Percentiles rank a stretch among this genome's conserved stretches.
Evolutionary conservation across 2,113 vertebrate genomes (phyloP).

Genomic region (Myrmophylax atrothorax): DNA sequence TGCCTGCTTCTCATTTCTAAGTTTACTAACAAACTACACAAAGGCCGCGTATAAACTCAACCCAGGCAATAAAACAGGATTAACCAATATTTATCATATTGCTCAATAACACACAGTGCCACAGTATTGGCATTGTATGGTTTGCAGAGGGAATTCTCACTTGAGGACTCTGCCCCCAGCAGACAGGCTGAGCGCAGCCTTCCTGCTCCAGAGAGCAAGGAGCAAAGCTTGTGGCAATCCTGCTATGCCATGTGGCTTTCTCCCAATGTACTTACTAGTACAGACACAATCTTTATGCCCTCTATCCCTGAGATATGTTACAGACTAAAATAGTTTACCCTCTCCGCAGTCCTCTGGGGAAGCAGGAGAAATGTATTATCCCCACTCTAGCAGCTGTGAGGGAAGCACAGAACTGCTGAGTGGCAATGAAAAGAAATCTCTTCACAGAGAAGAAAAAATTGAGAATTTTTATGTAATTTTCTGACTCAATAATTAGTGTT

Average conservation of each 20-base stretch:
- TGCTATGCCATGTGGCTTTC: not conserved
- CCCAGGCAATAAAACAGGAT: not conserved
- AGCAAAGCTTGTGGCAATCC: rapidly evolving
- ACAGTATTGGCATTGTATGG: rapidly evolving
- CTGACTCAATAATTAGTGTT: not conserved
- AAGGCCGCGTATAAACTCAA: not conserved
- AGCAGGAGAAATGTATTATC: rapidly evolving
- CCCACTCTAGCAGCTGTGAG: not conserved
- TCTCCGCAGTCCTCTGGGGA: not conserved
- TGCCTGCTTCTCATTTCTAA: not conserved
- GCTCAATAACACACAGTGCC: not conserved
- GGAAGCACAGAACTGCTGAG: not conserved
- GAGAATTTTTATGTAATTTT: not conserved
- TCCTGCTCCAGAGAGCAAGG: not conserved
- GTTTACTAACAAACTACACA: not conserved
- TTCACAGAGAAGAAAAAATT: not conserved
- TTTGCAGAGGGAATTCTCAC: not conserved
- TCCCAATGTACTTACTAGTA: not conserved
- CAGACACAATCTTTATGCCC: not conserved
- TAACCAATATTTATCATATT: not conserved
- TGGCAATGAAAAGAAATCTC: not conserved
- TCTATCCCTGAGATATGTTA: not conserved
- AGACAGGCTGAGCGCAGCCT: not conserved
- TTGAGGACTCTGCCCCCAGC: not conserved
- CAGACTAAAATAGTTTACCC: not conserved